These are phyloP conservation scores for Philereme vetulata DNA, from an alignment of 2,888 invertebrate genomes.

Conservation along the genomic window DNA sequence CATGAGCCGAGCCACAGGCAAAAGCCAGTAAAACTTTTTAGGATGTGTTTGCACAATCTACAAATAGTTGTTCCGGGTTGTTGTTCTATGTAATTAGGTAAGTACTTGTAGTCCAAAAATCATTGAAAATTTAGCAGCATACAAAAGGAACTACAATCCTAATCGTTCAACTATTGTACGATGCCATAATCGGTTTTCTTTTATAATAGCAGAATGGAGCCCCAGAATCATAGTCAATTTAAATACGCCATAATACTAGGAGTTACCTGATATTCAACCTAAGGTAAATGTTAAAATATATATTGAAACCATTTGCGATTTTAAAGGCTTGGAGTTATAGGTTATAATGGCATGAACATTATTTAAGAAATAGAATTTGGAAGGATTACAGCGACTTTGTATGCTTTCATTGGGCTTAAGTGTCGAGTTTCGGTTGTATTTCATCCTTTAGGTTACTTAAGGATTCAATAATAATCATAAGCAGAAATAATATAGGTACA, in stretches of 20 bases:
- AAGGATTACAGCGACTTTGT: conserved; percentile 3
- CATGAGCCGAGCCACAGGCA: too few species aligned
- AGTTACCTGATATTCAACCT: conserved; percentile 5
- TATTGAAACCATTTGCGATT: conserved; percentile 17
- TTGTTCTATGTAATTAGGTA: too few species aligned
- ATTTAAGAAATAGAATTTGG: conserved; percentile 15
- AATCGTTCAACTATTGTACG: too few species aligned
- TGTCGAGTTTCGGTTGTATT: conserved; percentile 1
- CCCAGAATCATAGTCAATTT: neutral
- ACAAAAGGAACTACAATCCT: too few species aligned
- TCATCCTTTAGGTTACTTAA: neutral
- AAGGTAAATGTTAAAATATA: conserved; percentile 11
- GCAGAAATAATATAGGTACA: too few species aligned
- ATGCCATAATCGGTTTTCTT: too few species aligned
- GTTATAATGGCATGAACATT: conserved; percentile 18
- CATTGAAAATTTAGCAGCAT: too few species aligned
- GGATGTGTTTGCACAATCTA: too few species aligned
- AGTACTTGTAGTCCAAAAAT: too few species aligned
- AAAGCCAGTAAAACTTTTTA: too few species aligned
- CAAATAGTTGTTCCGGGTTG: too few species aligned
- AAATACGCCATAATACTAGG: neutral
- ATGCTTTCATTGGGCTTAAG: conserved; percentile 5
- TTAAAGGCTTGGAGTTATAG: conserved; percentile 13
- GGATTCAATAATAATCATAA: too few species aligned
- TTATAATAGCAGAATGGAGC: neutral